phyloP scores from a whole-genome alignment of 2,797 vertebrate genomes.

The Heterohyrax brucei region DNA sequence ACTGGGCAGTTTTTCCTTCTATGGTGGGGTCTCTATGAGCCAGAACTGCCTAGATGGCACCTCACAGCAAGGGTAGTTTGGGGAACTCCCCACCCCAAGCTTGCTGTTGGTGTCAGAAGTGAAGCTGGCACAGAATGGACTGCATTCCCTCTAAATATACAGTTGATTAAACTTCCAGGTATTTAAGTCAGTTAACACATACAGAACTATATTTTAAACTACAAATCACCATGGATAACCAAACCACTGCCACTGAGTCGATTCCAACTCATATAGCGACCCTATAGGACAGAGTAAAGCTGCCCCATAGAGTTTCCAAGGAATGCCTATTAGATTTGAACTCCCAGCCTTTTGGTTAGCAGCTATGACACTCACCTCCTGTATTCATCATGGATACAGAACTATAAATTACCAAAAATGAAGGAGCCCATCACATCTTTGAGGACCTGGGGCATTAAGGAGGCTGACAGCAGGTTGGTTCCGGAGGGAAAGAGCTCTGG shows the following conservation, averaged over 20 bases:
- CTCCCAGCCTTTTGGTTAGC: too few species aligned
- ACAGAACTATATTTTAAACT: neutral
- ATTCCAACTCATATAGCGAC: too few species aligned
- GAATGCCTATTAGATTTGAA: too few species aligned
- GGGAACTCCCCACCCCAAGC: neutral
- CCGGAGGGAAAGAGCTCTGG: neutral
- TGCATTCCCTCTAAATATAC: neutral
- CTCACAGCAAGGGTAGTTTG: neutral
- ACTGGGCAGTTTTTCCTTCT: too few species aligned
- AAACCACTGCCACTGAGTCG: too few species aligned
- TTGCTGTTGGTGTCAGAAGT: neutral
- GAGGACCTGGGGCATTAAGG: neutral
- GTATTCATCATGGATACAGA: neutral
- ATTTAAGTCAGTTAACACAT: neutral
- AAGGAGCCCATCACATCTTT: neutral
- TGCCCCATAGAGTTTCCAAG: too few species aligned
- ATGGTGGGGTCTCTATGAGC: too few species aligned
- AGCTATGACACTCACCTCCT: too few species aligned
- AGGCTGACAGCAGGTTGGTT: neutral
- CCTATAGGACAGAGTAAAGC: too few species aligned
- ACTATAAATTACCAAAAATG: neutral
- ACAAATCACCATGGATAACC: neutral
- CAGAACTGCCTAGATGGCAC: too few species aligned
- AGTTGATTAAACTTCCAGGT: neutral
- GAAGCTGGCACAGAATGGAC: neutral